phyloP scores from a whole-genome alignment of 2,113 vertebrate genomes.

The Lepus americanus region DNA sequence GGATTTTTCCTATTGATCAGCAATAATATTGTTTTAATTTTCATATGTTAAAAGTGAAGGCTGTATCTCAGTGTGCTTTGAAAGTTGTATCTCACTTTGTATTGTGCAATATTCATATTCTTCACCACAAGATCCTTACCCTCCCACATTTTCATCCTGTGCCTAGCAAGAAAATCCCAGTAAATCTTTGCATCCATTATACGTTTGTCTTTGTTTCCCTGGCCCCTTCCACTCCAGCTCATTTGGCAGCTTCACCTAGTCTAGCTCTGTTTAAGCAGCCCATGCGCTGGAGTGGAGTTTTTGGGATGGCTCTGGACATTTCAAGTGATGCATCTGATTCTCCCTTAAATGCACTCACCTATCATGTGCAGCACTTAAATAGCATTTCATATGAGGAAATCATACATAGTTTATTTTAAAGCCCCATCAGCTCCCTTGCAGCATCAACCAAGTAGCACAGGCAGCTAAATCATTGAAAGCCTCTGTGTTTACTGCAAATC shows the following conservation, averaged over 20 bases:
- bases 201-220: neutral
- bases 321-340: slow-evolving; percentile 31
- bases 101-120: neutral
- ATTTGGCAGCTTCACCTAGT: neutral
- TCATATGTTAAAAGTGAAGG: neutral
- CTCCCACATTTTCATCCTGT: neutral
- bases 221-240: neutral
- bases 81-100: neutral
- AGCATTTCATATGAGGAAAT: slow-evolving; percentile 71
- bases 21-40: neutral
- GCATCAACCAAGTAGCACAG: slow-evolving; percentile 51
- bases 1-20: neutral
- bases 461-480: slow-evolving; percentile 26
- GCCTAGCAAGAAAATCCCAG: neutral
- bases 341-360: slow-evolving; percentile 59
- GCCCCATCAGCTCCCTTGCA: slow-evolving; percentile 60
- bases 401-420: slow-evolving; percentile 78
- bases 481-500: slow-evolving; percentile 67
- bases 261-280: neutral
- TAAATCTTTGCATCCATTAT: neutral
- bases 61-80: neutral
- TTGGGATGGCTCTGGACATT: neutral
- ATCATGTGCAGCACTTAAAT: slow-evolving; percentile 61
- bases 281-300: neutral
- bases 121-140: neutral